phyloP scores from a whole-genome alignment of 2,888 invertebrate species.

The Arrhopalites spinosus region DNA sequence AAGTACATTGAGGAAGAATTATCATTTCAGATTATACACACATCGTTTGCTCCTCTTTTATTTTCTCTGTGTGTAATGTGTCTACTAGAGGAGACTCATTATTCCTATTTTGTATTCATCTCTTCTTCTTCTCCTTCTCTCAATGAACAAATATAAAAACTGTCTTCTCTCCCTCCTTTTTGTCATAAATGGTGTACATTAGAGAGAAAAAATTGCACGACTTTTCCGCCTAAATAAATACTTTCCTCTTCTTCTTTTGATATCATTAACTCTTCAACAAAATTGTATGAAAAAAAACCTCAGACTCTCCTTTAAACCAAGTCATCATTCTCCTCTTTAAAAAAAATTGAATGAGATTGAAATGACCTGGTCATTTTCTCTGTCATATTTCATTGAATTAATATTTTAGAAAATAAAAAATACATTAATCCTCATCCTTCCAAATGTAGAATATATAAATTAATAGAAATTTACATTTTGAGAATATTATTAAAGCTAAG shows the following conservation, averaged over 20 bases:
- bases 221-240: neutral
- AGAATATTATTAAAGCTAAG: too few relatives aligned
- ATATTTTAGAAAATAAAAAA: too few relatives aligned
- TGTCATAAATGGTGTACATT: constrained; percentile 20
- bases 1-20: neutral
- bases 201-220: constrained; percentile 26
- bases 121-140: neutral
- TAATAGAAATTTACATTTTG: too few relatives aligned
- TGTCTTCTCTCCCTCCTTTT: neutral
- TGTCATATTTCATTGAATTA: too few relatives aligned
- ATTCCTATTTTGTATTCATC: neutral
- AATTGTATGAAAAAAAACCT: constrained; percentile 3
- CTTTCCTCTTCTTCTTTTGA: neutral
- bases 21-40: constrained; percentile 16
- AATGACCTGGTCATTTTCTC: too few relatives aligned
- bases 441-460: too few relatives aligned
- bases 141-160: constrained; percentile 13
- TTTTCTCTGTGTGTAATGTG: neutral
- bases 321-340: too few relatives aligned
- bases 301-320: neutral
- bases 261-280: neutral
- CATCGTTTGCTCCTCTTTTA: neutral
- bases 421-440: too few relatives aligned
- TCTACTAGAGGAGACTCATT: neutral
- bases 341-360: too few relatives aligned